Conservation (phyloP, 2,888 invertebrate species). For the Erebia epiphron region DNA sequence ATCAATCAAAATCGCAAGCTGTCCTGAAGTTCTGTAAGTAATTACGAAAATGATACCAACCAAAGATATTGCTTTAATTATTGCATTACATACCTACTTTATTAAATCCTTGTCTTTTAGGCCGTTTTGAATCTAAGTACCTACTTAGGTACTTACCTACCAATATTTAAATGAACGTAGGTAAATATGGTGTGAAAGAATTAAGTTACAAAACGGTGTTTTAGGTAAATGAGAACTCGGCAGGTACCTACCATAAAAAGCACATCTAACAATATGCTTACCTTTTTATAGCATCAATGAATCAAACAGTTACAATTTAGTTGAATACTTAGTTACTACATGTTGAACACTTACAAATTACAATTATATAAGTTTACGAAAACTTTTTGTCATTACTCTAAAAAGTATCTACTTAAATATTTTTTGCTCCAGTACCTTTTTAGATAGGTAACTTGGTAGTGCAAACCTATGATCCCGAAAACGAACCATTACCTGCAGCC, state of each 20-base stretch:
- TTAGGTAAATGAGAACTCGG: background rate
- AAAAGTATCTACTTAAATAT: slow-evolving; percentile 1
- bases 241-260: background rate
- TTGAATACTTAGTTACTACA: background rate
- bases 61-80: too few species aligned
- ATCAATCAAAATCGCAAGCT: too few species aligned
- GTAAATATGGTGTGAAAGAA: background rate
- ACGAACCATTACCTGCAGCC: too few species aligned
- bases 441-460: too few species aligned
- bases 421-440: background rate
- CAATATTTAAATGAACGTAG: background rate
- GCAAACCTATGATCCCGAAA: too few species aligned
- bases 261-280: slow-evolving; percentile 8
- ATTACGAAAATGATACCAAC: too few species aligned
- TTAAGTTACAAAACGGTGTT: background rate
- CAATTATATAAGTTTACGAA: background rate
- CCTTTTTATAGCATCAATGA: background rate
- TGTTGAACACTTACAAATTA: background rate
- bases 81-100: background rate
- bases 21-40: too few species aligned
- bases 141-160: background rate
- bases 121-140: background rate
- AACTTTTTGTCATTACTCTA: background rate
- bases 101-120: background rate
- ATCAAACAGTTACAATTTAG: background rate